Evolutionary conservation across 1,140 invertebrate genomes (phyloP), one percentile per base, ranked within the genome.

Genomic region (Drosophila kepulauana): DNA sequence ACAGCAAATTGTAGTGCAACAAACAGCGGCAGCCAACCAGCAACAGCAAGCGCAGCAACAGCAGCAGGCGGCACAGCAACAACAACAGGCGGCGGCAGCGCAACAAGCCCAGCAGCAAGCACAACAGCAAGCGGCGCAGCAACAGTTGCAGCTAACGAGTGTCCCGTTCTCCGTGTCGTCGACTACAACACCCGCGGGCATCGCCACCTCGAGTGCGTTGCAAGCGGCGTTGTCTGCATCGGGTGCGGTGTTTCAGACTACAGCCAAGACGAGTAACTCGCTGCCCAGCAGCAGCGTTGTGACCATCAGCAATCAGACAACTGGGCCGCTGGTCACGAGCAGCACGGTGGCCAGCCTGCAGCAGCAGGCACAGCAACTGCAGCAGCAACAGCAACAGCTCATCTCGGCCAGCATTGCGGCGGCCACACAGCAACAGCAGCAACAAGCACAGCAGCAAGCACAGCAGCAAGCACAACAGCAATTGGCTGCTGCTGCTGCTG

Each of bases 121-220:
- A 4, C 79, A 80, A 46, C 70, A 62, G 15, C 77, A 63, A 45
- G 41, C 38, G 28, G 13, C 20, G 10, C 81, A 73, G 13, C 81
- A 69, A 54, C 78, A 61, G 8, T 16, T 88, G 43, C 82, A 86
- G 43, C 63, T 87, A 0, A 82, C 61, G 6, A 79, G 63, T 63
- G 76, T 93, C 64, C 90, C 92, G 78, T 82, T 93, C 78, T 93
- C 93, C 43, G 81, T 94, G 85, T 88, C 92, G 78, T 84, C 92
- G 62, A 72, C 94, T 88, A 74, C 94, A 92, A 88, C 93, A 78
- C 80, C 93, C 78, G 93, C 79, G 1, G 89, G 82, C 28, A 91
- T 92, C 52, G 91, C 91, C 45, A 85, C 91, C 5, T 91, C 91
- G 5, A 86, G 79, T 78, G 84, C 79, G 13, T 58, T 89, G 25